Evolutionary conservation across 2,797 vertebrate genomes (phyloP), one percentile per base, ranked within the genome.

Genomic region (Chaetodon trifasciatus): DNA sequence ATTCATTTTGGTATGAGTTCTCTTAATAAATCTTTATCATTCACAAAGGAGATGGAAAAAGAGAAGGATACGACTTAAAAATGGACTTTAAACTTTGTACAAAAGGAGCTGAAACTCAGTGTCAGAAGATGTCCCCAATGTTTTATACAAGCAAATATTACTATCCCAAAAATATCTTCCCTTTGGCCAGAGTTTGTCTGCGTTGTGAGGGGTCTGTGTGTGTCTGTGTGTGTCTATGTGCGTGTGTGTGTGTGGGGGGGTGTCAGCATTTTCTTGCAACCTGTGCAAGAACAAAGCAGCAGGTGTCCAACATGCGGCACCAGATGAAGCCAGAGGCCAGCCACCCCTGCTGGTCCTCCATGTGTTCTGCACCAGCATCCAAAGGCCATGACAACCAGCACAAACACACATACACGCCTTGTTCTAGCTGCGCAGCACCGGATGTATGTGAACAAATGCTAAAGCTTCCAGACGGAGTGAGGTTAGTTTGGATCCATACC

Each of bases 231-330:
- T 24, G 10, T 63, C 9, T 39, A 3, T 50, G 69, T 62, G 21
- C 62, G 32, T 56, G 24, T 66, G 21, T 37, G 47, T 40, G 52
- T 72, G 55, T 72, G 53, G 64, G 70, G 37, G 52, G 39, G 72
- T 24, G 37, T 37, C 46, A 35, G 69, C 42, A 23, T 63, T 80
- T 62, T 65, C 40, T 39, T 61, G 9, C 64, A 83, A 74, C 65
- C 79, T 83, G 73, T 74, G 44, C 74, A 52, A 52, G 50, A 19
- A 72, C 72, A 78, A 65, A 84, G 76, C 92, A 89, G 87, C 82
- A 88, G 87, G 88, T 87, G 81, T 89, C 68, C 39, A 86, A 86
- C 87, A 92, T 83, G 88, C 92, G 88, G 82, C 84, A 84, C 55
- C 40, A 53, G 56, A 46, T 83, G 75, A 86, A 86, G 65, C 81